These are phyloP conservation scores for Dolichomitus sp. DNA, from an alignment of 2,888 invertebrate species.

Conservation along the genomic window DNA sequence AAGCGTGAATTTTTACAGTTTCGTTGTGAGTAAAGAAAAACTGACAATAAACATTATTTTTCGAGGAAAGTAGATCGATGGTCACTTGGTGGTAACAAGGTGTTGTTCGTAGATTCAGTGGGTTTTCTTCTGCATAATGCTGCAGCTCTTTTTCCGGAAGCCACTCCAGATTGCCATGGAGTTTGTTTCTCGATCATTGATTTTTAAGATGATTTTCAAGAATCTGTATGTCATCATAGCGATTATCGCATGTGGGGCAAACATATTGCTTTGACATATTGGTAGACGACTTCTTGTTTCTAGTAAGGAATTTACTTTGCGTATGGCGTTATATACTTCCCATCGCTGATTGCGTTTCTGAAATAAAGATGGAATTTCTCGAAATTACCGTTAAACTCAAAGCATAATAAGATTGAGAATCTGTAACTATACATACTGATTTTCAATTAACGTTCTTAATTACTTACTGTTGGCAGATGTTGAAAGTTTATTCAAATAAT, in stretches of 20 bases:
- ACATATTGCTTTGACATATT: neutral
- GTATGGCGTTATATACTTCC: neutral
- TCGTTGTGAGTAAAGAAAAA: slow-evolving; percentile 3
- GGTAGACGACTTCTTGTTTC: neutral
- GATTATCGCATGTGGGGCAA: slow-evolving; percentile 67
- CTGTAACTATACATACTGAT: neutral
- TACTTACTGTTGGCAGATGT: neutral
- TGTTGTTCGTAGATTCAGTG: slow-evolving; percentile 9
- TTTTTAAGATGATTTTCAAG: slow-evolving; percentile 76
- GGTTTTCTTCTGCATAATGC: slow-evolving; percentile 71
- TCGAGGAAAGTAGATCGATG: neutral
- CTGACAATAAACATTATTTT: slow-evolving; percentile 6
- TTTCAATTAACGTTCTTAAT: neutral
- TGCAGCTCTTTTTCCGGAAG: slow-evolving; percentile 77
- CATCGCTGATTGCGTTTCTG: neutral
- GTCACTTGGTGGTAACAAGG: neutral
- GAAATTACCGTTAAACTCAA: neutral
- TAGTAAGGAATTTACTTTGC: neutral
- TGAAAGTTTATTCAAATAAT: neutral
- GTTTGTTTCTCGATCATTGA: slow-evolving; percentile 47
- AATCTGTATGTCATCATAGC: slow-evolving; percentile 63
- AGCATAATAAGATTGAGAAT: neutral
- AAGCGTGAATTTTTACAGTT: neutral
- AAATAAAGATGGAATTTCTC: neutral
- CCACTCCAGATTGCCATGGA: slow-evolving; percentile 78